phyloP scores from a whole-genome alignment of 2,888 invertebrate genomes.

The Miltochrista miniata region DNA sequence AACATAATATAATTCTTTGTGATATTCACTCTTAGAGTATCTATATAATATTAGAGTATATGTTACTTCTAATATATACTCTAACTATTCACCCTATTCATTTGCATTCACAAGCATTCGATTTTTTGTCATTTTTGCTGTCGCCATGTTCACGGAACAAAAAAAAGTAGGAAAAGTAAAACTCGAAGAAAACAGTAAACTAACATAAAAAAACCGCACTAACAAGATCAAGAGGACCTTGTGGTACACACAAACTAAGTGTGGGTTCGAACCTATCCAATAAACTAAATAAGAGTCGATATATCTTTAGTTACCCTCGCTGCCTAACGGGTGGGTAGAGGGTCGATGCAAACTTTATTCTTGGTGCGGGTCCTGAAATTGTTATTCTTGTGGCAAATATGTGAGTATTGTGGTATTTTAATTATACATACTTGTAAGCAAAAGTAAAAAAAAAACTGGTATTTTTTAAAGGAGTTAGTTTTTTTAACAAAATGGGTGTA shows the following conservation, averaged over 20 bases:
- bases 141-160: too few relatives aligned
- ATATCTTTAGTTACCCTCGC: constrained; percentile 38
- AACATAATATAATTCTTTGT: too few relatives aligned
- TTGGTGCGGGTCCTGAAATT: constrained; percentile 24
- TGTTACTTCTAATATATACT: too few relatives aligned
- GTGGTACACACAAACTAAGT: constrained; percentile 36
- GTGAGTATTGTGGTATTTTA: too few relatives aligned
- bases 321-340: constrained; percentile 17
- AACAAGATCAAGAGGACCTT: constrained; percentile 23
- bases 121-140: too few relatives aligned
- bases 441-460: too few relatives aligned
- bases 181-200: background rate
- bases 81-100: too few relatives aligned
- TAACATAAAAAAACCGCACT: background rate
- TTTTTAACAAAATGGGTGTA: too few relatives aligned
- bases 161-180: background rate
- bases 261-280: constrained; percentile 34
- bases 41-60: too few relatives aligned
- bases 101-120: too few relatives aligned
- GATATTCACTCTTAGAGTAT: too few relatives aligned
- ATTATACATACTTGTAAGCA: background rate
- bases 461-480: too few relatives aligned
- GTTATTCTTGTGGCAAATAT: constrained; percentile 15
- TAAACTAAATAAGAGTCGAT: constrained; percentile 42
- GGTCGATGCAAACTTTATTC: constrained; percentile 32